Percentiles rank a stretch among this genome's conserved stretches.
These are phyloP conservation scores for Parazoanthus swiftii DNA, from an alignment of 92 coral and sea anemone species.

Conservation along the genomic window DNA sequence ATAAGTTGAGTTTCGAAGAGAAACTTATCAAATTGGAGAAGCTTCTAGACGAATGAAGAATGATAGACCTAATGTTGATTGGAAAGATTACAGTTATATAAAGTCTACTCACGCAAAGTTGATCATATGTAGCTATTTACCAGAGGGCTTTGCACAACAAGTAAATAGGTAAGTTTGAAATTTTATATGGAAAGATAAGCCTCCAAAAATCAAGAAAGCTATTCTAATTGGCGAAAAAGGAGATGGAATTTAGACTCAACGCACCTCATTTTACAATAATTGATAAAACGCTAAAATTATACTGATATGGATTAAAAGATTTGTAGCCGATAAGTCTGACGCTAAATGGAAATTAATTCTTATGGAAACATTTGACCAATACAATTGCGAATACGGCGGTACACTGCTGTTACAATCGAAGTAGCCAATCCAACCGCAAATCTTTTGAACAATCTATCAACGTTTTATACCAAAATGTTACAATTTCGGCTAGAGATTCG, in stretches of 20 bases:
- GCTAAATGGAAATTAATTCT: neutral
- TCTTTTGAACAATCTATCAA: neutral
- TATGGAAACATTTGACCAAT: neutral
- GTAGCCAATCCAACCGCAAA: neutral
- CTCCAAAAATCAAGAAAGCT: conserved; percentile 7
- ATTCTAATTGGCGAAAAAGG: conserved; percentile 14
- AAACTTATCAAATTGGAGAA: too few species aligned
- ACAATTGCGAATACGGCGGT: neutral
- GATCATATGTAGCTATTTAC: neutral
- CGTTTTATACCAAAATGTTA: neutral
- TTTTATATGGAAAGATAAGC: neutral
- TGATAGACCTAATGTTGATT: too few species aligned
- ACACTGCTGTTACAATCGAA: neutral
- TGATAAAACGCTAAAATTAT: neutral
- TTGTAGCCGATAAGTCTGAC: neutral
- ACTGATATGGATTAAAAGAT: conserved; percentile 1
- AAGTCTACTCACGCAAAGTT: too few species aligned
- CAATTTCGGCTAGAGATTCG: conserved; percentile 4
- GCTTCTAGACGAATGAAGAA: too few species aligned
- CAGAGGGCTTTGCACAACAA: conserved; percentile 6
- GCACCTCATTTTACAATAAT: too few species aligned
- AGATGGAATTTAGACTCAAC: neutral
- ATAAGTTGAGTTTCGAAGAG: too few species aligned
- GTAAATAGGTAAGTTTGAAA: neutral
- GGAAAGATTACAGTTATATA: too few species aligned